These are phyloP conservation scores for Otis tarda DNA, from an alignment of 2,113 vertebrate genomes.

Conservation along the genomic window DNA sequence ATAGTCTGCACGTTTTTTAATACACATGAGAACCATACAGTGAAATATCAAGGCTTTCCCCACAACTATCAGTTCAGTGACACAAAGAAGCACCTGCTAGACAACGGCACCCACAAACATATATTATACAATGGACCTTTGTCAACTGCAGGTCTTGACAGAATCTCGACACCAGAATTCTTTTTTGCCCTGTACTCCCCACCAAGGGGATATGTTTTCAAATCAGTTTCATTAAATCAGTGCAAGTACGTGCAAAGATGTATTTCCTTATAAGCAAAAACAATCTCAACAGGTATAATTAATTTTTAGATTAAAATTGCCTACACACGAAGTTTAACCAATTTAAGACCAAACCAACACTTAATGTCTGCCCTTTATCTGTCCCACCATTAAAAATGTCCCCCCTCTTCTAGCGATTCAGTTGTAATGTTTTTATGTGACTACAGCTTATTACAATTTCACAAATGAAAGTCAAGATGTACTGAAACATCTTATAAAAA, in stretches of 20 bases:
- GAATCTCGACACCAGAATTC: neutral
- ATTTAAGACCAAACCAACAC: neutral
- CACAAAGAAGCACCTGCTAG: neutral
- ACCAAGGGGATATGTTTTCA: neutral
- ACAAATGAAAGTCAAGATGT: neutral
- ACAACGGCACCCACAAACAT: fast-evolving
- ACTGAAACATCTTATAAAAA: neutral
- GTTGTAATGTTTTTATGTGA: fast-evolving
- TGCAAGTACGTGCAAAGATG: neutral
- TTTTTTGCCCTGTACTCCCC: neutral
- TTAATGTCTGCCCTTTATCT: neutral
- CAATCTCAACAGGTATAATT: neutral
- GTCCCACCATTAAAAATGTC: neutral
- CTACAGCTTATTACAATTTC: neutral
- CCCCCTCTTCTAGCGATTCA: neutral
- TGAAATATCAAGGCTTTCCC: fast-evolving
- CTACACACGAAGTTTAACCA: neutral
- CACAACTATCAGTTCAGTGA: neutral
- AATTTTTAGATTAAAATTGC: fast-evolving
- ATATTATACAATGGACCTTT: fast-evolving
- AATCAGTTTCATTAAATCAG: fast-evolving
- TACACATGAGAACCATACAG: fast-evolving
- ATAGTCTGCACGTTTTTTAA: fast-evolving
- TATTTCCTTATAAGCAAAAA: neutral
- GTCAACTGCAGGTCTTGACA: neutral